These are phyloP conservation scores for Rynchops niger DNA, from an alignment of 2,113 vertebrate species.

Conservation along the genomic window DNA sequence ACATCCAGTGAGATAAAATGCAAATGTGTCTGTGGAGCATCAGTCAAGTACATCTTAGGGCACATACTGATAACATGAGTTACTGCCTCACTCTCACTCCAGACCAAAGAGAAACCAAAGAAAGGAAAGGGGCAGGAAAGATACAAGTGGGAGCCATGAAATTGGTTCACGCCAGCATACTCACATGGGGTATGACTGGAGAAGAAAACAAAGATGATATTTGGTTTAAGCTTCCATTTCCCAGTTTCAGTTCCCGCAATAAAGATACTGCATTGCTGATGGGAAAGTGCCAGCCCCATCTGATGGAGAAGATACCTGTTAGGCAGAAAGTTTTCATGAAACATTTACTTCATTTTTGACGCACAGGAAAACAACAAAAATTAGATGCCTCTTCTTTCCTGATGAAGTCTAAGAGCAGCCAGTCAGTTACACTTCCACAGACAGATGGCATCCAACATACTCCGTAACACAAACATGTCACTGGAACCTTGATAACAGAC, in stretches of 20 bases:
- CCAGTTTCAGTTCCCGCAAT: slow-evolving; percentile 71
- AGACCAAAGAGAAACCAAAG: background rate
- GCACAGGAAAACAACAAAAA: background rate
- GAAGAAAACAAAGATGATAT: slow-evolving; percentile 87
- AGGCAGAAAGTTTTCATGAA: background rate
- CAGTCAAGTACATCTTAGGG: background rate
- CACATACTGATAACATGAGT: background rate
- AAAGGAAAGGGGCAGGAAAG: background rate
- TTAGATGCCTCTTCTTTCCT: background rate
- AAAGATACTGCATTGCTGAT: slow-evolving; percentile 78
- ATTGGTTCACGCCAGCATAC: slow-evolving; percentile 43
- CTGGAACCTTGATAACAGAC: background rate
- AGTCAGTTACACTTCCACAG: background rate
- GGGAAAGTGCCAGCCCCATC: slow-evolving; percentile 71
- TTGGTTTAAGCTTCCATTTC: slow-evolving; percentile 83
- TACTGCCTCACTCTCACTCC: background rate
- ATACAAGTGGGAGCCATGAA: background rate
- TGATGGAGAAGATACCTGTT: slow-evolving; percentile 89
- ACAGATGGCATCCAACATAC: background rate
- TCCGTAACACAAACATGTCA: background rate
- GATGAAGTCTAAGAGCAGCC: background rate
- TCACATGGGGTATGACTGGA: slow-evolving; percentile 95
- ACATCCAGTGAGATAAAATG: background rate
- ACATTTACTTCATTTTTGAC: background rate
- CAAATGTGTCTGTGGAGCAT: background rate